Base-by-base conservation (phyloP, 2,888 invertebrate species). In the Galerucella nymphaeae region DNA sequence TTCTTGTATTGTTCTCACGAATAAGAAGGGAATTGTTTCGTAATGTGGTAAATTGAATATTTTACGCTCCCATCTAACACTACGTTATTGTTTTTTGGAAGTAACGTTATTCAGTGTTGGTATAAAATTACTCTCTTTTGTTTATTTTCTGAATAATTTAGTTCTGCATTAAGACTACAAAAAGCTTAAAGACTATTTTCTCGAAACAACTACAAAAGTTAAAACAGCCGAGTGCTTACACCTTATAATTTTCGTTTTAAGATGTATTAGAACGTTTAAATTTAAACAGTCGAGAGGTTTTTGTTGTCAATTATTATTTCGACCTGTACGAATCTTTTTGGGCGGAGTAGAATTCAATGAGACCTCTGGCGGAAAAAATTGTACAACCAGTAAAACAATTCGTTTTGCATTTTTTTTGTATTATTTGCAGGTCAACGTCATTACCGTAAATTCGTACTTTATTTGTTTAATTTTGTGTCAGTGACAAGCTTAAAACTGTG, bases 21-120 rank as follows among this genome's bases (percentile, higher is more conserved):
- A 14, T 48, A 38, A 38, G 59, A 38, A n/a, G 30, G 10, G 59
- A 16, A 59, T 38, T 59, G 59, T 59, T 59, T 59, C 59, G 41
- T 59, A 59, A 59, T 59, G 59, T 59, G n/a, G 59, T 59, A 59
- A 59, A 14, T 59, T 59, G 38, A 59, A 59, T n/a, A 38, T 38
- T 30, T 59, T 41, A 38, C 38, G 38, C 38, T 59, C 30, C 38
- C 59, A 59, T 30, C 38, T 59, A 23, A 59, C 59, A 30, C n/a
- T 38, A 16, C 6, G 59, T 59, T 59, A 59, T 59, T 59, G 30
- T 59, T 59, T 30, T 30, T 30, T 30, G 30, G 30, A 30, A 30
- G 30, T 8, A 30, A 30, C 30, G 30, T 30, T 30, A 30, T 30
- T 30, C 30, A 8, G 30, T 59, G 30, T 30, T 30, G 59, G 59